These are phyloP conservation scores for Lamellibrachia luymesi DNA, from an alignment of 1,140 invertebrate genomes.

Conservation along the genomic window DNA sequence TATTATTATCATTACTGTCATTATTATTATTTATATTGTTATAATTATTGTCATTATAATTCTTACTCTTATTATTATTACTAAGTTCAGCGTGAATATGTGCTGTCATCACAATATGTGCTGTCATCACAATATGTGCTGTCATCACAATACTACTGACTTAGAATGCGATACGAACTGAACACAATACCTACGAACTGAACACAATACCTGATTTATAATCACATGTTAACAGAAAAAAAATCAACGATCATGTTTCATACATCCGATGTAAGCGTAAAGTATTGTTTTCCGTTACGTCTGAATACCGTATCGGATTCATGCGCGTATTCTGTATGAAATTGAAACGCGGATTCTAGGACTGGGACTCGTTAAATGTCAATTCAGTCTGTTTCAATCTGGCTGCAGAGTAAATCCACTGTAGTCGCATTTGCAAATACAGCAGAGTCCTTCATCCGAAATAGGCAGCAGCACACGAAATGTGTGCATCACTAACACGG, in stretches of 20 bases:
- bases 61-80: too few relatives aligned
- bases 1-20: too few relatives aligned
- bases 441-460: neutral
- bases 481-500: neutral
- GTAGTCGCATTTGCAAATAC: neutral
- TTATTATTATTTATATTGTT: too few relatives aligned
- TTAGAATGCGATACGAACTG: neutral
- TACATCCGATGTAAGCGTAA: neutral
- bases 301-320: neutral
- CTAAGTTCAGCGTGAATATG: too few relatives aligned
- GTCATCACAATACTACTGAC: too few relatives aligned
- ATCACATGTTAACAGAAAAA: neutral
- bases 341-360: neutral
- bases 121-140: too few relatives aligned
- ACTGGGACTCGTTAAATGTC: neutral
- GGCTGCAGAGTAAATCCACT: neutral
- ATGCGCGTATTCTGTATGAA: neutral
- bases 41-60: too few relatives aligned
- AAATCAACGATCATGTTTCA: neutral
- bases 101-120: too few relatives aligned
- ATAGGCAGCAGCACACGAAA: neutral
- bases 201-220: neutral
- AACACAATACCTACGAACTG: neutral
- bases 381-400: neutral
- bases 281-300: neutral